Evolutionary conservation across 2,888 invertebrate genomes (phyloP), one percentile per base, ranked within the genome.

Genomic region (Idaea aversata): DNA sequence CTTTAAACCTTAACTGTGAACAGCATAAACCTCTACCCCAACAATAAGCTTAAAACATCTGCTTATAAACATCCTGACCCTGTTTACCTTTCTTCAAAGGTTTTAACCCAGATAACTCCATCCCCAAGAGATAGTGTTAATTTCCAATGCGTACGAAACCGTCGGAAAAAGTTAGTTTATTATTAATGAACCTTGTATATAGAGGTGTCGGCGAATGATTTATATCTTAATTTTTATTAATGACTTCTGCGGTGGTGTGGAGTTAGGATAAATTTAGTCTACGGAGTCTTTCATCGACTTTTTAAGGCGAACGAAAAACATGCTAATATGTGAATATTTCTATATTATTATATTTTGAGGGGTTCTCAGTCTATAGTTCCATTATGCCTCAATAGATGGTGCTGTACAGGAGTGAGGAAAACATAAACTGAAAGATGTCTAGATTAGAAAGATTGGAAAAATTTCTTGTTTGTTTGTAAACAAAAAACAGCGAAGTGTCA

Each of bases 181-280:
- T 66, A 68, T 70, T 68, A 67, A 68, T 67, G 66, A 69, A 64
- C 15, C 57, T 63, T 36, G 64, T 63, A 60, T 35, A 35, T 58
- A 65, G 61, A 67, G 67, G 69, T 69, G 69, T 69, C 69, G 47
- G 62, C 57, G 62, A 69, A 64, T 67, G 64, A 68, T 68, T 70
- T 67, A 67, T 63, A 67, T 63, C 66, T 63, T 67, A 70, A 68
- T 68, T 67, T 68, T 68, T 67, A 70, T 68, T 62, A 68, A 68
- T 67, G 67, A 62, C 61, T 61, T 65, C 64, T 64, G 67, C 65
- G 63, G 64, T 59, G 57, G 57, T 69, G 63, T 34, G n/a, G 35
- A 64, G 65, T 65, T 3, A 47, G 47, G 47, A 13, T 13, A 47
- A 47, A 47, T 7, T 0, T 13, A 10, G 47, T 3, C 10, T 47